Conservation (phyloP, 2,888 invertebrate genomes). For the Harpagoxenus sublaevis region DNA sequence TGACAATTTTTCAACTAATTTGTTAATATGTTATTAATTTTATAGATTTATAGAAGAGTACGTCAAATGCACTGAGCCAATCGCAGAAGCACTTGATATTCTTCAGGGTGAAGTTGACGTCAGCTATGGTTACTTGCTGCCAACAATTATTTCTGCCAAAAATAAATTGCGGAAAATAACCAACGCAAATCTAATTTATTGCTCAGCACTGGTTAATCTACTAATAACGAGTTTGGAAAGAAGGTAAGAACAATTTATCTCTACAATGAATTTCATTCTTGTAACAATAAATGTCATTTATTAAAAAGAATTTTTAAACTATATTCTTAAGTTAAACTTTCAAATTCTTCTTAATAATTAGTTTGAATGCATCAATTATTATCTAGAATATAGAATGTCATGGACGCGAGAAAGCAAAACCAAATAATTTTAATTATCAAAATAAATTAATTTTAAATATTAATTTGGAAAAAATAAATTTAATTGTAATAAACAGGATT, state of each 20-base stretch:
- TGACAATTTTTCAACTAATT: background rate
- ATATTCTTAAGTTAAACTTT: slow-evolving; percentile 13
- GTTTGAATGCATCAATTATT: slow-evolving; percentile 15
- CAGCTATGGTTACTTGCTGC: slow-evolving; percentile 55
- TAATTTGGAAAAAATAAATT: background rate
- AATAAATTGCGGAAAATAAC: slow-evolving; percentile 45
- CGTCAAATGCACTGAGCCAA: slow-evolving; percentile 44
- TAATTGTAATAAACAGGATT: too few species aligned
- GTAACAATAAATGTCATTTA: background rate
- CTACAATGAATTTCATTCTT: background rate
- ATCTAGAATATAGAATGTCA: background rate
- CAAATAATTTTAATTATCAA: slow-evolving; percentile 15
- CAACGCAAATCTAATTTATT: slow-evolving; percentile 21
- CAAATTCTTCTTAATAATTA: background rate
- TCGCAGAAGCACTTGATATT: slow-evolving; percentile 54
- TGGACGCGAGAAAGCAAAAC: background rate
- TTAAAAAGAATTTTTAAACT: background rate
- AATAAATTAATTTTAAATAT: slow-evolving; percentile 1
- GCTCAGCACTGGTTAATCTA: background rate
- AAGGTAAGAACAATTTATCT: slow-evolving; percentile 13
- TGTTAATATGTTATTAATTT: slow-evolving; percentile 11
- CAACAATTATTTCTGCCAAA: slow-evolving; percentile 48
- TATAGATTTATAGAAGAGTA: slow-evolving; percentile 47
- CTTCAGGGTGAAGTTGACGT: slow-evolving; percentile 45
- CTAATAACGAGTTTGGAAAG: slow-evolving; percentile 19